Conservation (phyloP, 2,113 vertebrate species). For the Cephalopholis sonnerati region DNA sequence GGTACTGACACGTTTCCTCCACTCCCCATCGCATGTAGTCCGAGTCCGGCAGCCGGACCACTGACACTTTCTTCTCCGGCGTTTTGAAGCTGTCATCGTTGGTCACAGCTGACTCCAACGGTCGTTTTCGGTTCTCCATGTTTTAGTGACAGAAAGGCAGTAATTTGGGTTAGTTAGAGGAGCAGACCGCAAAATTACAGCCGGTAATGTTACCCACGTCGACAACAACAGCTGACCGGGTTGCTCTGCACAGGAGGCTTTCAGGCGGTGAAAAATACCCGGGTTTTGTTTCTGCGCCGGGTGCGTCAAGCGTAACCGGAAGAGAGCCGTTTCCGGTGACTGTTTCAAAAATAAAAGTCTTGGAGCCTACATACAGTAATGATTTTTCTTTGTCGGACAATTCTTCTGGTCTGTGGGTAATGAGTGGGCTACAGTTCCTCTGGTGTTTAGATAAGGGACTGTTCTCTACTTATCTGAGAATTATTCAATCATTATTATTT, state of each 20-base stretch:
- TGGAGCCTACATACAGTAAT: too few relatives aligned
- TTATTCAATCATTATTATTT: too few relatives aligned
- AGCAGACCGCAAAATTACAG: background rate
- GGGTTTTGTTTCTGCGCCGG: conserved; percentile 39
- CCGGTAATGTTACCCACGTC: accelerated
- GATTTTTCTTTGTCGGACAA: too few relatives aligned
- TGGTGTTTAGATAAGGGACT: too few relatives aligned
- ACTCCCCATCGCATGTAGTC: conserved; percentile 75
- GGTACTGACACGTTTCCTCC: conserved; percentile 72
- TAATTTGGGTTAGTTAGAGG: accelerated
- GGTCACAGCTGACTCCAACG: background rate
- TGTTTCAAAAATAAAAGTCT: conserved; percentile 43
- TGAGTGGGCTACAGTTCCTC: too few relatives aligned
- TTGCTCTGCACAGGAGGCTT: background rate
- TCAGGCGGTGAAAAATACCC: conserved; percentile 25
- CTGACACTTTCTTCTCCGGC: conserved; percentile 68
- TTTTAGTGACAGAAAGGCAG: background rate
- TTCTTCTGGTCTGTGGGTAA: too few relatives aligned
- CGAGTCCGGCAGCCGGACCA: background rate
- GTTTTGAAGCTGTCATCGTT: conserved; percentile 48
- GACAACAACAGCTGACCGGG: conserved; percentile 15
- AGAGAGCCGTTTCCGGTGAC: background rate
- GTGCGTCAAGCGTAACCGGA: background rate
- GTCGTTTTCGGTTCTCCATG: conserved; percentile 78
- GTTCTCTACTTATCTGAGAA: too few relatives aligned